Conservation (phyloP, 2,888 invertebrate genomes). For the Phorcus lineatus region DNA sequence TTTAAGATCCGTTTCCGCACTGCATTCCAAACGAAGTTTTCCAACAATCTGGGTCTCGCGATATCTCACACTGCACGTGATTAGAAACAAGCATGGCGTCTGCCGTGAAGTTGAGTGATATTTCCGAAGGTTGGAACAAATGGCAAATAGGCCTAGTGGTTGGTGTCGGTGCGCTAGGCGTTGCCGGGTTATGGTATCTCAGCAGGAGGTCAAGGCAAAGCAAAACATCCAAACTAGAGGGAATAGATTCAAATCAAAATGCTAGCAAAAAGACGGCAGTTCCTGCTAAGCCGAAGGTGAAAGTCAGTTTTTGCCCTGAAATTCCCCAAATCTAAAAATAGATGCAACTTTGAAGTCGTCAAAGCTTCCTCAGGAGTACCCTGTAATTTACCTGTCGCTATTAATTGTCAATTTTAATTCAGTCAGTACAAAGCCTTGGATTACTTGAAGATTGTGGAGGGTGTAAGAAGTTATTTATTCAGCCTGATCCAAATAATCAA, state of each 20-base stretch:
- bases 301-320: neutral
- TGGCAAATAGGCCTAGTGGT: conserved; percentile 91
- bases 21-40: too few relatives aligned
- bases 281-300: neutral
- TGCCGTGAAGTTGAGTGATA: conserved; percentile 41
- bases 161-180: conserved; percentile 88
- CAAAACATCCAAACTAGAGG: neutral
- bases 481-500: too few relatives aligned
- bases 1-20: too few relatives aligned
- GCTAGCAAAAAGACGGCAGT: neutral
- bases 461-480: too few relatives aligned
- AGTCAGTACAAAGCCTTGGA: too few relatives aligned
- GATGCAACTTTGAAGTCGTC: too few relatives aligned
- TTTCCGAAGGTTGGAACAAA: conserved; percentile 77
- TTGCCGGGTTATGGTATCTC: conserved; percentile 85
- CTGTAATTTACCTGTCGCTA: too few relatives aligned
- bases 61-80: conserved; percentile 27
- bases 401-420: too few relatives aligned
- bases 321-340: too few relatives aligned
- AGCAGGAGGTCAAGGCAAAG: conserved; percentile 53
- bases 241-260: neutral
- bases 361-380: neutral
- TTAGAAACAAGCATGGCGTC: conserved; percentile 39
- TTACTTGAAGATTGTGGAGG: too few relatives aligned
- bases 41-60: neutral